Percentiles rank a stretch among this genome's conserved stretches.
Conservation (phyloP, 2,797 vertebrate genomes). For the Miichthys miiuy region DNA sequence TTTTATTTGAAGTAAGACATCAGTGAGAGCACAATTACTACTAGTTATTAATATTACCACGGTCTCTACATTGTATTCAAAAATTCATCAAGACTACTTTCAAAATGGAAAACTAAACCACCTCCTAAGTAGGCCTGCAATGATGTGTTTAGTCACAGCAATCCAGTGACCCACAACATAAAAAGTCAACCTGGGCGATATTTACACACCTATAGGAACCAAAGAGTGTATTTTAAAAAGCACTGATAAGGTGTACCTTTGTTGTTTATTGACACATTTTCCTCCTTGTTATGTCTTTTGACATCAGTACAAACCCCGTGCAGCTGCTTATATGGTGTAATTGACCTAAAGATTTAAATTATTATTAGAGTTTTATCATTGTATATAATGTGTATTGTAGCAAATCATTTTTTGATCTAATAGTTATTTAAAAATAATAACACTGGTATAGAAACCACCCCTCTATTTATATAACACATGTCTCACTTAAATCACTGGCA, state of each 20-base stretch:
- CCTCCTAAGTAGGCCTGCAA: not conserved
- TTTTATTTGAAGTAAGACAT: not conserved
- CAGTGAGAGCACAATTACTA: not conserved
- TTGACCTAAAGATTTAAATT: not conserved
- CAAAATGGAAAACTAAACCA: not conserved
- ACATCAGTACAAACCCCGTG: not conserved
- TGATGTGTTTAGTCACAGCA: not conserved
- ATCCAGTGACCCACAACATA: not conserved
- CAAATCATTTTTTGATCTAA: not conserved
- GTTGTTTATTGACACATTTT: not conserved
- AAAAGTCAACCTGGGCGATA: not conserved
- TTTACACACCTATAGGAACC: not conserved
- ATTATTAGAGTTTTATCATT: not conserved
- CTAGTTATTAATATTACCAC: not conserved
- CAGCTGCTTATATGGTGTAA: not conserved
- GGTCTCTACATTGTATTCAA: not conserved
- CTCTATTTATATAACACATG: constrained; percentile 15
- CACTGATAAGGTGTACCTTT: not conserved
- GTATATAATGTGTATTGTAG: not conserved
- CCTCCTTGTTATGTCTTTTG: not conserved
- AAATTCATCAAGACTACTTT: not conserved
- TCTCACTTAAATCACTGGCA: constrained; percentile 14
- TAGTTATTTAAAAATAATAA: not conserved
- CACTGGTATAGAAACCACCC: not conserved
- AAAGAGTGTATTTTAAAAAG: not conserved